Evolutionary conservation across 2,888 invertebrate species (phyloP), one percentile per base, ranked within the genome.

Genomic region (Creontiades dilutus): DNA sequence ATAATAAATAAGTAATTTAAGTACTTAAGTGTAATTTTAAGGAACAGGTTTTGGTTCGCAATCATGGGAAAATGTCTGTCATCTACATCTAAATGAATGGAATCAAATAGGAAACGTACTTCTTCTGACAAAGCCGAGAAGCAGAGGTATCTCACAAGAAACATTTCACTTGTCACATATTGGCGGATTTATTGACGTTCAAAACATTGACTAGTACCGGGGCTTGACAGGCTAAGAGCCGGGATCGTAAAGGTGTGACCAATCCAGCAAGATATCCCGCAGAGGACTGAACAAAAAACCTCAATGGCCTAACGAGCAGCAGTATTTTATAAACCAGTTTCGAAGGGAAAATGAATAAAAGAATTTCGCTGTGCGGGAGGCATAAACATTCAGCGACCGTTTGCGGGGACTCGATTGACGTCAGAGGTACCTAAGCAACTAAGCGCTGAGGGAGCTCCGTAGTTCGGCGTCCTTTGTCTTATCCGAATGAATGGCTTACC

Each of bases 321-420:
- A 16, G 82, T 82, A 82, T 28, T 82, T 82, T 68, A 68, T 47
- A 82, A 82, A 82, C 82, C 82, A 52, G 82, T 82, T 82, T 82
- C 16, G 23, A 52, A 82, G 82, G 82, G 52, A 82, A 82, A 82
- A 82, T 52, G 52, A 82, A 82, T 52, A 82, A 82, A 82, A 82
- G 27, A 82, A 47, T 46, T 37, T 78, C 78, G 37, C 46, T 78
- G 37, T 46, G 78, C 37, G 78, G 78, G 37, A 78, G 46, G 78
- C 37, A 46, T 37, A 78, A 47, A 78, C 37, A 37, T 82, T 82
- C 27, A 14, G 52, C 82, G 82, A 52, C 19, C 19, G 82, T 52
- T 52, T 23, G 82, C 82, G 52, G 27, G 82, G 82, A 82, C 27
- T 48, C 82, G 78, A 82, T 82, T 82, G 82, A 82, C 82, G 82